A percentile compares a stretch with the other conserved stretches of the same genome.
Conservation (phyloP, 2,113 vertebrate genomes). For the Oncorhynchus nerka region DNA sequence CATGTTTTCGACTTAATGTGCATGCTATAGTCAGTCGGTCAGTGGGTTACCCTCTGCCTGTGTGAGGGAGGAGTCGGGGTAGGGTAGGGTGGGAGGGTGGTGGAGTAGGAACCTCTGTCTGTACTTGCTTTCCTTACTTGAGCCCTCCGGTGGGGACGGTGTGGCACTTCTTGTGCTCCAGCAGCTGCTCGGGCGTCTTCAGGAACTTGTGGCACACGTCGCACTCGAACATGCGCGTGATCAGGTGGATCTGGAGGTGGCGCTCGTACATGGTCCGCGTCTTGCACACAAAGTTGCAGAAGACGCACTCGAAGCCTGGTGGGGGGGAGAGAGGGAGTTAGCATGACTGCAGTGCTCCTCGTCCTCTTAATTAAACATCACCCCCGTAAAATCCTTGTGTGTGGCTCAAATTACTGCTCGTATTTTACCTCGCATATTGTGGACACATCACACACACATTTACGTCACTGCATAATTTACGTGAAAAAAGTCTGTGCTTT, state of each 20-base stretch:
- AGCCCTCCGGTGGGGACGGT: conserved; percentile 98
- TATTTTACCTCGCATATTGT: too few species aligned
- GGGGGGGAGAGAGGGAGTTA: background rate
- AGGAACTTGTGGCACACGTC: conserved; percentile 99
- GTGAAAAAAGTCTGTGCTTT: too few species aligned
- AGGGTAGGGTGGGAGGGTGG: conserved; percentile 5
- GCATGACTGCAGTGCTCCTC: too few species aligned
- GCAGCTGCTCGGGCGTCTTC: conserved; percentile 97
- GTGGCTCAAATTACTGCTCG: background rate
- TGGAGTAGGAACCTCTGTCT: conserved; percentile 76
- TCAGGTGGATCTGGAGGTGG: conserved; percentile 98
- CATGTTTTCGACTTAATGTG: too few species aligned
- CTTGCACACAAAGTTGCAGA: conserved; percentile 99
- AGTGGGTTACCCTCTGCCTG: too few species aligned
- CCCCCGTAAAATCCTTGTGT: too few species aligned
- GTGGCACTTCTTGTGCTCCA: conserved; percentile 99
- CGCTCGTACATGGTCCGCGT: conserved; percentile 98
- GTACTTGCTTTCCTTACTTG: conserved; percentile 99
- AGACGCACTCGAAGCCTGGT: conserved; percentile 96
- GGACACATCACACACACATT: too few species aligned
- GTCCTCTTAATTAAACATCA: too few species aligned
- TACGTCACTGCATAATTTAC: too few species aligned
- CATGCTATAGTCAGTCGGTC: too few species aligned
- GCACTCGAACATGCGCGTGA: conserved; percentile 98
- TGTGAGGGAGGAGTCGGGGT: background rate